phyloP scores from a whole-genome alignment of 1,140 invertebrate genomes.

The Sminthurinus signatus region DNA sequence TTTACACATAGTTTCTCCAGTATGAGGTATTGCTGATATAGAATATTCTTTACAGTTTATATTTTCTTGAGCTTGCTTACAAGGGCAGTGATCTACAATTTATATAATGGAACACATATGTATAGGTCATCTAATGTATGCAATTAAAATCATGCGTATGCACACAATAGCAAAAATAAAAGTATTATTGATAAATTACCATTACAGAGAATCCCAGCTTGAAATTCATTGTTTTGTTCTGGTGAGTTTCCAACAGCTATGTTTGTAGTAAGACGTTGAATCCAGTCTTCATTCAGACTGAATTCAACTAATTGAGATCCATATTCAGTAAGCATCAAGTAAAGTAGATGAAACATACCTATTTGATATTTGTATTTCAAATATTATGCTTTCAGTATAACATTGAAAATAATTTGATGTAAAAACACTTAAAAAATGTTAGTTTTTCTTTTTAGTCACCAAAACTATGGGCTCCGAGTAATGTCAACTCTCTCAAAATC shows the following conservation, averaged over 20 bases:
- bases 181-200: slow-evolving; percentile 1
- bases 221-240: not conserved
- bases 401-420: not conserved
- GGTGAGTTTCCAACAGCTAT: not conserved
- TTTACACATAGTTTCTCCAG: too few relatives aligned
- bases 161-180: too few relatives aligned
- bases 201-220: slow-evolving; percentile 3
- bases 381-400: too few relatives aligned
- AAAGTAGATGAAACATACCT: slow-evolving; percentile 14
- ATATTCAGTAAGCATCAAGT: not conserved
- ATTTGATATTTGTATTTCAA: too few relatives aligned
- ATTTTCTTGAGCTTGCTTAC: too few relatives aligned
- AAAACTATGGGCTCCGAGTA: slow-evolving; percentile 7
- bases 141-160: too few relatives aligned
- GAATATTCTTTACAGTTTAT: too few relatives aligned
- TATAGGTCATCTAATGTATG: too few relatives aligned
- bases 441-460: not conserved
- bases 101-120: too few relatives aligned
- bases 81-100: too few relatives aligned
- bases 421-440: not conserved
- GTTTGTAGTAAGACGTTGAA: not conserved
- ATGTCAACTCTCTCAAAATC: slow-evolving; percentile 4
- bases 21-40: too few relatives aligned
- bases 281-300: not conserved
- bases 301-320: slow-evolving; percentile 3